These are phyloP conservation scores for Eupithecia subumbrata DNA, from an alignment of 2,888 invertebrate species.

Conservation along the genomic window DNA sequence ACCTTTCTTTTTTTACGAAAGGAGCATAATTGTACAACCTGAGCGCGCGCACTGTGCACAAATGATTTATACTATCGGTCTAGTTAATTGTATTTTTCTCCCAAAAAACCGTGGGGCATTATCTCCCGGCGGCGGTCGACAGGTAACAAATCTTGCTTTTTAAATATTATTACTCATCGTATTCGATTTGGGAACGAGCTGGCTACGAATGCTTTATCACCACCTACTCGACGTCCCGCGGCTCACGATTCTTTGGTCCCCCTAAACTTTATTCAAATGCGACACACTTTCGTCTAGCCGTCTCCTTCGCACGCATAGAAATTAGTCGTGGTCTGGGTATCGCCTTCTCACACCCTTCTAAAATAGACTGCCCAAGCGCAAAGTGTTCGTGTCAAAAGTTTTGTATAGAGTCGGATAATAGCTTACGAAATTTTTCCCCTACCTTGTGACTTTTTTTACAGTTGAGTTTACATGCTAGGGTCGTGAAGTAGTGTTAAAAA, in stretches of 20 bases:
- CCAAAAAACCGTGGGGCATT: constrained; percentile 76
- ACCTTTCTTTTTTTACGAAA: constrained; percentile 65
- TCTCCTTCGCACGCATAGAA: constrained; percentile 67
- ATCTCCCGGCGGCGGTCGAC: constrained; percentile 77
- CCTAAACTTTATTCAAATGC: constrained; percentile 83
- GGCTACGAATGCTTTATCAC: constrained; percentile 84
- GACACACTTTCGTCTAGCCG: constrained; percentile 75
- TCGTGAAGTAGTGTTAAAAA: constrained; percentile 80
- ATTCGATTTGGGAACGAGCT: constrained; percentile 81
- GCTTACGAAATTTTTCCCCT: constrained; percentile 84
- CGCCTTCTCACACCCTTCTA: constrained; percentile 77
- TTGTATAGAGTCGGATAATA: constrained; percentile 80
- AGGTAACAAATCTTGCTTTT: constrained; percentile 84
- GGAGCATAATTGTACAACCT: constrained; percentile 78
- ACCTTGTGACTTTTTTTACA: constrained; percentile 81
- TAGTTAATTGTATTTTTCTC: constrained; percentile 83
- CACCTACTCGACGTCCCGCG: constrained; percentile 83
- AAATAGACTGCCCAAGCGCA: constrained; percentile 85
- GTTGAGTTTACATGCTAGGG: constrained; percentile 76
- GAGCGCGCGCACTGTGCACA: constrained; percentile 67
- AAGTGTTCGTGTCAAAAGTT: constrained; percentile 83
- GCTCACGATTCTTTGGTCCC: constrained; percentile 78
- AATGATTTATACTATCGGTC: constrained; percentile 75
- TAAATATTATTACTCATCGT: constrained; percentile 84
- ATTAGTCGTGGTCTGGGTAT: constrained; percentile 65